Evolutionary conservation across 2,888 invertebrate species (phyloP).

Genomic region (Drosophila nigritarsus): DNA sequence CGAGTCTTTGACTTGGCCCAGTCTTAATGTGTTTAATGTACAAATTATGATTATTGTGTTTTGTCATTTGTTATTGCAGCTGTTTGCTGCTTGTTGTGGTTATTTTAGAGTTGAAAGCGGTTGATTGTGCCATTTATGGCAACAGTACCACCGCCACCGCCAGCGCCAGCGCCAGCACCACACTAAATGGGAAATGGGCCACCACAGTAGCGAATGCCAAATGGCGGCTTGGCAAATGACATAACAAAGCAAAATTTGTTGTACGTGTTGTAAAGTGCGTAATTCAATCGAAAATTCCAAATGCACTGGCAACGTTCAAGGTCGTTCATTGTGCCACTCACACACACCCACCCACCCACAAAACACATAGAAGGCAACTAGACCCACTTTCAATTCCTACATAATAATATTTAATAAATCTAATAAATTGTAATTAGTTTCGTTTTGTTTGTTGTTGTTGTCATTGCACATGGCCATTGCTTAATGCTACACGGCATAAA

Average conservation of each 20-base stretch:
- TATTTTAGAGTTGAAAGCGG: slow-evolving; percentile 46
- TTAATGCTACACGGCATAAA: slow-evolving; percentile 64
- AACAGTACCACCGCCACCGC: slow-evolving; percentile 4
- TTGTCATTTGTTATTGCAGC: slow-evolving; percentile 18
- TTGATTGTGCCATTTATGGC: slow-evolving; percentile 76
- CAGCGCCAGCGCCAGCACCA: slow-evolving; percentile 9
- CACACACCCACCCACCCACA: background rate
- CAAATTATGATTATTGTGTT: slow-evolving; percentile 66
- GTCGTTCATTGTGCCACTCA: slow-evolving; percentile 49
- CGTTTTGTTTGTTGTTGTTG: slow-evolving; percentile 27
- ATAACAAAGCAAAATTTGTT: slow-evolving; percentile 45
- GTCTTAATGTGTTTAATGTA: slow-evolving; percentile 75
- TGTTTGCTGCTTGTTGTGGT: slow-evolving; percentile 22
- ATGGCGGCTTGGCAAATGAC: slow-evolving; percentile 37
- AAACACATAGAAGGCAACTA: slow-evolving; percentile 13
- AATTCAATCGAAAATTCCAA: slow-evolving; percentile 53
- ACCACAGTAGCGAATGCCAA: slow-evolving; percentile 54
- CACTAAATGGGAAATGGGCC: slow-evolving; percentile 69
- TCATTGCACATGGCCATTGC: slow-evolving; percentile 73
- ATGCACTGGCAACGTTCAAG: slow-evolving; percentile 57
- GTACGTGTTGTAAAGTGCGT: slow-evolving; percentile 55
- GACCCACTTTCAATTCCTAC: slow-evolving; percentile 45
- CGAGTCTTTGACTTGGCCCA: slow-evolving; percentile 32
- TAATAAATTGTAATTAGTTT: slow-evolving; percentile 60
- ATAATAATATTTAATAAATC: slow-evolving; percentile 70